These are phyloP conservation scores for Isaurus tuberculatus DNA, from an alignment of 92 coral and sea anemone genomes.

Conservation along the genomic window DNA sequence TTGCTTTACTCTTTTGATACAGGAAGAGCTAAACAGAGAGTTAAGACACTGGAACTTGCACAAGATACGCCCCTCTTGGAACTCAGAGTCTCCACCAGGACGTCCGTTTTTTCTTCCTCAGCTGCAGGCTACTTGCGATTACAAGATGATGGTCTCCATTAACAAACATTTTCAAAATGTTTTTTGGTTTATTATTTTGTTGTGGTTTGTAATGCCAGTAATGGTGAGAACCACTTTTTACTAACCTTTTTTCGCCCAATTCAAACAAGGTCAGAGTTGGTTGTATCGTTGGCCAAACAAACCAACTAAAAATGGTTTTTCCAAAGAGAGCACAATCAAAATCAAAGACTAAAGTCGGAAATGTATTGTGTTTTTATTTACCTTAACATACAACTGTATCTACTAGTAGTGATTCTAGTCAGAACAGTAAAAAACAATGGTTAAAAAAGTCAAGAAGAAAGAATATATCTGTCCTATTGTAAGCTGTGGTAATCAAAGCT, in stretches of 20 bases:
- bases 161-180: no score
- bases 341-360: constrained; percentile 6
- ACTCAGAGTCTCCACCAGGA: constrained; percentile 21
- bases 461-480: neutral
- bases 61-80: constrained; percentile 9
- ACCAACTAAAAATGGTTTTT: neutral
- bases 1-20: constrained; percentile 21
- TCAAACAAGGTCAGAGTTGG: no score
- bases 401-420: neutral
- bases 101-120: constrained; percentile 12
- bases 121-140: constrained; percentile 16
- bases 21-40: constrained; percentile 20
- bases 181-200: no score
- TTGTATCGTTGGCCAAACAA: no score
- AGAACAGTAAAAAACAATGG: constrained; percentile 2
- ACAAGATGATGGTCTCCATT: neutral
- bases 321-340: neutral
- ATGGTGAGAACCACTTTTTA: no score
- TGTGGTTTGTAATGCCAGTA: no score
- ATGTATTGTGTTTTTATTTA: neutral
- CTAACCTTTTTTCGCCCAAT: no score
- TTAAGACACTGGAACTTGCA: constrained; percentile 6
- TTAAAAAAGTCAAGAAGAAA: neutral
- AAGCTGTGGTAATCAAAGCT: neutral
- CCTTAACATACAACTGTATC: neutral